These are phyloP conservation scores for Athalia cordata DNA, from an alignment of 2,888 invertebrate species.

Conservation along the genomic window DNA sequence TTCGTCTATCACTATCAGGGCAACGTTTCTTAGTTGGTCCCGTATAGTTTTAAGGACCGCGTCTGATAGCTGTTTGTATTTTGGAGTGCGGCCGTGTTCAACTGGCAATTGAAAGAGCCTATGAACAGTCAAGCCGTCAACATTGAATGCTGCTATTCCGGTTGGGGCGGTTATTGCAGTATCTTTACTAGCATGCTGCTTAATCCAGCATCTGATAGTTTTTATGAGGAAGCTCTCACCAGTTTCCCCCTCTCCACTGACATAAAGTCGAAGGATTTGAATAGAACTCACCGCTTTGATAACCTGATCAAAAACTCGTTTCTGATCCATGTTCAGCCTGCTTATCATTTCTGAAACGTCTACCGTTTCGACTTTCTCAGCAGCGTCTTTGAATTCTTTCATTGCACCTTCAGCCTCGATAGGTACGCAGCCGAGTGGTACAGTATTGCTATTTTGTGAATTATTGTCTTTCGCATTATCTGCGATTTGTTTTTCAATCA, in stretches of 20 bases:
- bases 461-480: too few species aligned
- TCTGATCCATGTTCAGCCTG: conserved; percentile 59
- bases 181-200: conserved; percentile 55
- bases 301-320: conserved; percentile 57
- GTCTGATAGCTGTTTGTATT: conserved; percentile 54
- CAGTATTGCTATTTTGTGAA: too few species aligned
- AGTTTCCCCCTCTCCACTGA: conserved; percentile 60
- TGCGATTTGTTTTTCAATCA: too few species aligned
- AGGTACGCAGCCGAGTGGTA: too few species aligned
- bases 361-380: conserved; percentile 50
- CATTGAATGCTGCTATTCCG: conserved; percentile 65
- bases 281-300: conserved; percentile 47
- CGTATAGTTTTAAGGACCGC: conserved; percentile 56
- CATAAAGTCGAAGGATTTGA: conserved; percentile 49
- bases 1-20: conserved; percentile 61
- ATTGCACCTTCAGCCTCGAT: neutral
- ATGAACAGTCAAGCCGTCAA: too few species aligned
- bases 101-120: too few species aligned
- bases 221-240: conserved; percentile 60
- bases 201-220: conserved; percentile 54
- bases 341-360: conserved; percentile 52
- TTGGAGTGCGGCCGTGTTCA: too few species aligned
- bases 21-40: conserved; percentile 57
- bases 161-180: conserved; percentile 62
- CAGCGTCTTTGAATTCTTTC: conserved; percentile 29